Percentiles rank a stretch among this genome's conserved stretches.
Conservation (phyloP, 2,888 invertebrate species). For the Ligdia adustata region DNA sequence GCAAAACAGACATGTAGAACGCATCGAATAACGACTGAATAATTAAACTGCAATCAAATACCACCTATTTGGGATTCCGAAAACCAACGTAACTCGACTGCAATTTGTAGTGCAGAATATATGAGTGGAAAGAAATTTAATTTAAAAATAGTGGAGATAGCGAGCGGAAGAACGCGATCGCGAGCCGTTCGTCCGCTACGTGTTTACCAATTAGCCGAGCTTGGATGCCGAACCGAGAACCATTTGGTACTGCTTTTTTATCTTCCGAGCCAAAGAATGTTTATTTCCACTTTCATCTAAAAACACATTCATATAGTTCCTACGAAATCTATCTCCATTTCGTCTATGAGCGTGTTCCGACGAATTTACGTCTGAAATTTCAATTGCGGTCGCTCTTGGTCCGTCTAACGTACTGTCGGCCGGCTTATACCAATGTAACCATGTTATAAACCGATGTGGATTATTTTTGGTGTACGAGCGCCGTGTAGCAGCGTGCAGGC, state of each 20-base stretch:
- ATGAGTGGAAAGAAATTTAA: slow-evolving; percentile 74
- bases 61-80: slow-evolving; percentile 59
- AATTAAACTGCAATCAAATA: slow-evolving; percentile 73
- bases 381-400: slow-evolving; percentile 48
- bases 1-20: slow-evolving; percentile 43
- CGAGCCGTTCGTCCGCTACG: slow-evolving; percentile 59
- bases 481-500: slow-evolving; percentile 60
- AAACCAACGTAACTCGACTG: slow-evolving; percentile 56
- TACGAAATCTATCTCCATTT: slow-evolving; percentile 36
- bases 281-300: slow-evolving; percentile 52
- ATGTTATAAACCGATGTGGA: slow-evolving; percentile 59
- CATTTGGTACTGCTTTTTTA: slow-evolving; percentile 29
- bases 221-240: slow-evolving; percentile 36
- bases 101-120: slow-evolving; percentile 67
- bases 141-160: slow-evolving; percentile 68
- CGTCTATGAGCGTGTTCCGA: slow-evolving; percentile 26
- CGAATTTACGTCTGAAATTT: slow-evolving; percentile 47
- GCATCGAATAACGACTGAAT: slow-evolving; percentile 64
- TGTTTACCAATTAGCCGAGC: slow-evolving; percentile 72
- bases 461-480: slow-evolving; percentile 50
- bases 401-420: slow-evolving; percentile 42
- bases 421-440: slow-evolving; percentile 57
- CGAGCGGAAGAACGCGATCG: slow-evolving; percentile 49
- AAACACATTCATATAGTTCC: slow-evolving; percentile 58
- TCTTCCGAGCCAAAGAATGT: slow-evolving; percentile 14